Evolutionary conservation across 2,888 invertebrate species (phyloP), one percentile per base, ranked within the genome.

Genomic region (Capitulum mitella): DNA sequence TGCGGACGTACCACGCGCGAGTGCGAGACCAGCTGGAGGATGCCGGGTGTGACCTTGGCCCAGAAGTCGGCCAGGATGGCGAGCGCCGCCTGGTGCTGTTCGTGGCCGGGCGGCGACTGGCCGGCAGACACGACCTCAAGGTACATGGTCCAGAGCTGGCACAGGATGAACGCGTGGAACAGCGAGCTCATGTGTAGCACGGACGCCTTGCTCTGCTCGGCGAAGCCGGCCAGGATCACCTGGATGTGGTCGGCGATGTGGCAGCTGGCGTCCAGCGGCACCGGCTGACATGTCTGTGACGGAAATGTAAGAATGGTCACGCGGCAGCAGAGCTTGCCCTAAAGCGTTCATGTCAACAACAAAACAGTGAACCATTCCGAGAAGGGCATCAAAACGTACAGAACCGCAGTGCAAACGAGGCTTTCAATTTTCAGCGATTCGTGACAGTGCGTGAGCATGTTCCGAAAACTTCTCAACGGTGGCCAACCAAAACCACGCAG

Each of bases 121-220:
- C 81, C 81, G 1, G 94, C 92, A 3, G 76, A n/a, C 76, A 76
- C 46, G 46, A 76, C 46, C 86, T 99, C 98, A 85, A 98, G 90
- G 87, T 99, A 99, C 83, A 99, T 91, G 0, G 98, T 99, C 99
- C 98, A 99, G 81, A 99, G 88, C 90, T 92, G 98, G 85, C 98
- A 99, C 77, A 99, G 89, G 80, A 97, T 94, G 86, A 99, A 99
- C 6, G 98, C 97, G 87, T 98, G 96, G 86, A 97, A 97, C 78
- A 99, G 88, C 0, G 97, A 96, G 78, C 94, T 95, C 96, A 98
- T 96, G 84, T 98, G 97, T 79, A 94, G 89, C 10, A 95, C 93
- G 0, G 94, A 95, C 3, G 93, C 91, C 87, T 96, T 97, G 1
- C 93, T 92, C 84, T 97, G 95, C 85, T 98, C 98, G 51, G 97